Conservation (phyloP, 2,888 invertebrate species). For the Volucella inanis region DNA sequence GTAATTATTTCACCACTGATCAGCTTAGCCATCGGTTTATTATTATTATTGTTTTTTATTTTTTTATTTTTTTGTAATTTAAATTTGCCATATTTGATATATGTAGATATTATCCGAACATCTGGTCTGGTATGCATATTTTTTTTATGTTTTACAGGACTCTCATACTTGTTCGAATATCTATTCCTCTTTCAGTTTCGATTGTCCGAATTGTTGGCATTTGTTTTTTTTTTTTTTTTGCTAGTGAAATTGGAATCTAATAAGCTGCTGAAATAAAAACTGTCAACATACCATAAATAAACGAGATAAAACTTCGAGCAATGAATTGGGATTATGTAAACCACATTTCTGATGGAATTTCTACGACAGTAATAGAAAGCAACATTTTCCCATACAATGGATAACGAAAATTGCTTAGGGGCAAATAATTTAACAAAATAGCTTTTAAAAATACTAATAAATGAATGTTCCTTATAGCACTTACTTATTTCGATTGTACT, state of each 20-base stretch:
- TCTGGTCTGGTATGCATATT: background rate
- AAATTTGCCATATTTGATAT: constrained; percentile 33
- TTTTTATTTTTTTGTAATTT: background rate
- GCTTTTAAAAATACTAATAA: too few species aligned
- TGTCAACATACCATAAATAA: background rate
- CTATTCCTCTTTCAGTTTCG: constrained; percentile 43
- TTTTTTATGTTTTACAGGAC: constrained; percentile 9
- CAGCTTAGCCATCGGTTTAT: background rate
- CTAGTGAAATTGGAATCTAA: constrained; percentile 35
- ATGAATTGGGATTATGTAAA: constrained; percentile 1
- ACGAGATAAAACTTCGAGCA: background rate
- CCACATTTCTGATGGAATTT: background rate
- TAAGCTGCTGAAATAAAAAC: constrained; percentile 15
- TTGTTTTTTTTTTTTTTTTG: constrained; percentile 16
- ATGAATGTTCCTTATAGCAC: too few species aligned
- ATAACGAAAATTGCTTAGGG: too few species aligned
- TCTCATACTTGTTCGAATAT: background rate
- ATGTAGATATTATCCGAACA: constrained; percentile 21
- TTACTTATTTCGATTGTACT: too few species aligned
- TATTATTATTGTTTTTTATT: constrained; percentile 10
- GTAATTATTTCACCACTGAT: background rate
- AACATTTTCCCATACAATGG: background rate
- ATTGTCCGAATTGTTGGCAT: constrained; percentile 18
- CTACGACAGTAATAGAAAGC: background rate
- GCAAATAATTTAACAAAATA: too few species aligned